These are phyloP conservation scores for Lutjanus campechanus DNA, from an alignment of 2,797 vertebrate genomes.

Conservation along the genomic window DNA sequence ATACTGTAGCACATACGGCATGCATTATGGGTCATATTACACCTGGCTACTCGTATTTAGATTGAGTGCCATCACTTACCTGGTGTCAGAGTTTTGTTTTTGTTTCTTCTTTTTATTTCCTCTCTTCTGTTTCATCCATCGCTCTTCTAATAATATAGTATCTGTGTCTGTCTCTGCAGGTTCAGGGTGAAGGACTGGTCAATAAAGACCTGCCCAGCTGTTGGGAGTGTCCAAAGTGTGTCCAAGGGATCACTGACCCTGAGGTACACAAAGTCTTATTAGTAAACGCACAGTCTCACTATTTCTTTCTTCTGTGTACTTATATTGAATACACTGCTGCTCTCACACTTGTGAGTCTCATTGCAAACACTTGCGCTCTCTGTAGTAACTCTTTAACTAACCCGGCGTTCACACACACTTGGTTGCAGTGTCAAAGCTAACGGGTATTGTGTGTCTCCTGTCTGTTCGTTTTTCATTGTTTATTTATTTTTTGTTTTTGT, in stretches of 20 bases:
- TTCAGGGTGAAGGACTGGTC: slow-evolving; percentile 93
- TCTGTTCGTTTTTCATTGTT: slow-evolving; percentile 45
- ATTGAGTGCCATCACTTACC: too few relatives aligned
- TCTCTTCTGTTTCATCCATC: not conserved
- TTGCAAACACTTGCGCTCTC: slow-evolving; percentile 4
- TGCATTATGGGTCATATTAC: too few relatives aligned
- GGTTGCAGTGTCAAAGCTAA: slow-evolving; percentile 54
- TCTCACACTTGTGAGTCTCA: not conserved
- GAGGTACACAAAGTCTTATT: slow-evolving; percentile 85
- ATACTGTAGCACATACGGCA: too few relatives aligned
- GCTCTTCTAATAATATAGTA: not conserved
- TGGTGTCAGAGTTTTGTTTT: too few relatives aligned
- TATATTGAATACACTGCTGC: not conserved
- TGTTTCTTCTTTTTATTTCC: not conserved
- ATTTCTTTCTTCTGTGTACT: not conserved
- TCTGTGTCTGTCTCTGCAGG: slow-evolving; percentile 78
- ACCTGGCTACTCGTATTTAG: too few relatives aligned
- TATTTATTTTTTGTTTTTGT: slow-evolving; percentile 15
- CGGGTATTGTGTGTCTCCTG: slow-evolving; percentile 57
- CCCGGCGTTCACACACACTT: slow-evolving; percentile 15
- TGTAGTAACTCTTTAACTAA: slow-evolving; percentile 12
- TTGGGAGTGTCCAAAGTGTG: slow-evolving; percentile 98
- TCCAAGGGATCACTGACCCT: slow-evolving; percentile 88
- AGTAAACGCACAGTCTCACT: slow-evolving; percentile 27
- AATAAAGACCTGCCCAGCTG: slow-evolving; percentile 98